phyloP scores from a whole-genome alignment of 2,797 vertebrate genomes.

The Myotis vivesi region DNA sequence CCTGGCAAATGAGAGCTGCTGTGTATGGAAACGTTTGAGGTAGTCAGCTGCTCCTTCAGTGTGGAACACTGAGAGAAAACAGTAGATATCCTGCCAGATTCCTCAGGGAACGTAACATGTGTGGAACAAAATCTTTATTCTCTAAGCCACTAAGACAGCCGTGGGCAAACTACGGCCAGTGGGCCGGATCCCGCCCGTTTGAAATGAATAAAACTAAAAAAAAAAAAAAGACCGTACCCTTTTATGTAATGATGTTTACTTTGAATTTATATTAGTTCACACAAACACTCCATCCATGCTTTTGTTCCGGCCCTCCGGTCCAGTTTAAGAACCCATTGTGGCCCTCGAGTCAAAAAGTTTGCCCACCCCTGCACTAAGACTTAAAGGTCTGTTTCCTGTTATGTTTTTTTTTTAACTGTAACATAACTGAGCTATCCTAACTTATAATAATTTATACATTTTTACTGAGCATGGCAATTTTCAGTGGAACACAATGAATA shows the following conservation, averaged over 20 bases:
- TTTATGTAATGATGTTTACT: too few relatives aligned
- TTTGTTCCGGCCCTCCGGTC: too few relatives aligned
- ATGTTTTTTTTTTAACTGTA: background rate
- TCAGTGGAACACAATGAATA: background rate
- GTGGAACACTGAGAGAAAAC: background rate
- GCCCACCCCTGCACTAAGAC: too few relatives aligned
- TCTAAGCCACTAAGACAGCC: background rate
- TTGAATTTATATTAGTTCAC: too few relatives aligned
- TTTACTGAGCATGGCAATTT: background rate
- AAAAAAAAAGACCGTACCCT: too few relatives aligned
- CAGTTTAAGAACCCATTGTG: too few relatives aligned
- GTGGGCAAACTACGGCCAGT: too few relatives aligned
- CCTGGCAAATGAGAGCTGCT: background rate
- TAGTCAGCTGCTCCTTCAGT: background rate
- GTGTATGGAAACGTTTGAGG: background rate
- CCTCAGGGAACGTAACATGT: background rate
- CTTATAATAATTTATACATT: background rate
- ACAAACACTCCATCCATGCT: too few relatives aligned
- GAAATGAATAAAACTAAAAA: too few relatives aligned
- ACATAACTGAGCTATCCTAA: background rate
- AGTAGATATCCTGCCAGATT: background rate
- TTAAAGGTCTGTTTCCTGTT: background rate
- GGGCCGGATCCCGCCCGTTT: too few relatives aligned
- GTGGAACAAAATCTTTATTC: background rate
- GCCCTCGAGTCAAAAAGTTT: too few relatives aligned